Evolutionary conservation across 2,113 vertebrate species (phyloP).

Genomic region (Microcebus jonahi): DNA sequence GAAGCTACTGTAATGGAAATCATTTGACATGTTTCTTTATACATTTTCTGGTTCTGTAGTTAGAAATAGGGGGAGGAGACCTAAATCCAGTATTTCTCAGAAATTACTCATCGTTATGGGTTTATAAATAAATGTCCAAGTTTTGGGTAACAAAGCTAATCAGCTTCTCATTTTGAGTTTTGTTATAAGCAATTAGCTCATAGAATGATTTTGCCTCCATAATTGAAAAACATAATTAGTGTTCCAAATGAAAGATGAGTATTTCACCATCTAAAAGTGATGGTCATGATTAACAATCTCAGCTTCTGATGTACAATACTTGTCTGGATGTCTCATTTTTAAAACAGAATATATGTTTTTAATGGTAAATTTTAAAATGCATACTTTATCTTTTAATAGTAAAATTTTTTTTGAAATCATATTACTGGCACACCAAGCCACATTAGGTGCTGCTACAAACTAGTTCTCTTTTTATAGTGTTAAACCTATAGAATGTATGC

Average conservation of each 20-base stretch:
- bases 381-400: constrained; percentile 24
- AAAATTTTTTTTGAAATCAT: constrained; percentile 72
- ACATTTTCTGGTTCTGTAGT: constrained; percentile 46
- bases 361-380: constrained; percentile 16
- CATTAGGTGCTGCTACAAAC: constrained; percentile 57
- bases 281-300: constrained; percentile 52
- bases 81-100: constrained; percentile 22
- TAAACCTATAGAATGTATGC: constrained; percentile 55
- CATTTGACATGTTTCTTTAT: constrained; percentile 30
- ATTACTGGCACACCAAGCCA: constrained; percentile 63
- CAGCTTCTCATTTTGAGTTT: constrained; percentile 43
- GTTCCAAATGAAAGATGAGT: constrained; percentile 34
- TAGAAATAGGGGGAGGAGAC: constrained; percentile 22
- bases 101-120: not conserved
- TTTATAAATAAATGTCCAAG: constrained; percentile 40
- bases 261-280: not conserved
- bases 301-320: not conserved
- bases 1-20: constrained; percentile 47
- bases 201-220: not conserved
- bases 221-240: constrained; percentile 27
- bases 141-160: constrained; percentile 51
- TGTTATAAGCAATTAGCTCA: constrained; percentile 50
- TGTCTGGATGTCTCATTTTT: constrained; percentile 32
- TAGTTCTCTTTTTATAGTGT: constrained; percentile 65
- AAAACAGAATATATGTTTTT: constrained; percentile 30